Evolutionary conservation across 2,888 invertebrate species (phyloP).

Genomic region (Trisateles emortualis): DNA sequence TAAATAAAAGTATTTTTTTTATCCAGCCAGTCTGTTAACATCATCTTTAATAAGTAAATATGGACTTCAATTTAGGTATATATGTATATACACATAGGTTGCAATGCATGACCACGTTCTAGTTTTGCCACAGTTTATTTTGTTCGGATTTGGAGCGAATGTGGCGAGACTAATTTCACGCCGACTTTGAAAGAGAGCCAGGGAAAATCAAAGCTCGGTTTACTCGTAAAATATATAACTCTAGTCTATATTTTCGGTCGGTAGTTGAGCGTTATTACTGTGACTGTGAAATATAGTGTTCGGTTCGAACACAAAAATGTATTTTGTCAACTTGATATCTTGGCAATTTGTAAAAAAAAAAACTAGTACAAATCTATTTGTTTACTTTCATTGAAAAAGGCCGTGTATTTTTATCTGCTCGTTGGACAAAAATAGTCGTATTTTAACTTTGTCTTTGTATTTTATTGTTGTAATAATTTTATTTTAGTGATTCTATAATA

Average conservation of each 20-base stretch:
- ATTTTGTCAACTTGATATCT: constrained; percentile 34
- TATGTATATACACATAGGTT: constrained; percentile 14
- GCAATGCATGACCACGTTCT: constrained; percentile 21
- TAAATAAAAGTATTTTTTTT: too few relatives aligned
- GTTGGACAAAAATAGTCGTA: not conserved
- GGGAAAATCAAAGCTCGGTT: constrained; percentile 59
- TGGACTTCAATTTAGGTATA: not conserved
- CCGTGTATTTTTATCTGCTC: not conserved
- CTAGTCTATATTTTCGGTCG: constrained; percentile 43
- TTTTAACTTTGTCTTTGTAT: constrained; percentile 6
- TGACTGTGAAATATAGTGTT: constrained; percentile 37
- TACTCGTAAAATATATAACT: constrained; percentile 44
- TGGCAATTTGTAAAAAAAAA: constrained; percentile 25
- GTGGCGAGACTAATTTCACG: constrained; percentile 64
- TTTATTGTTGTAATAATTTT: constrained; percentile 1
- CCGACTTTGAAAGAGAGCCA: constrained; percentile 60
- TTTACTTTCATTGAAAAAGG: not conserved
- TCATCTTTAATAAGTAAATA: not conserved
- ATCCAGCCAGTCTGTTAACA: too few relatives aligned
- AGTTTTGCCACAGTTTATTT: constrained; percentile 50
- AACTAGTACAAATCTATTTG: constrained; percentile 6
- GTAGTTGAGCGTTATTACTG: constrained; percentile 38
- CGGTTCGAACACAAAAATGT: constrained; percentile 26
- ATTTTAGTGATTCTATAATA: not conserved
- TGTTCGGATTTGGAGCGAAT: constrained; percentile 50